Evolutionary conservation across 2,797 vertebrate genomes (phyloP), one percentile per base, ranked within the genome.

Genomic region (Eulemur coronatus): DNA sequence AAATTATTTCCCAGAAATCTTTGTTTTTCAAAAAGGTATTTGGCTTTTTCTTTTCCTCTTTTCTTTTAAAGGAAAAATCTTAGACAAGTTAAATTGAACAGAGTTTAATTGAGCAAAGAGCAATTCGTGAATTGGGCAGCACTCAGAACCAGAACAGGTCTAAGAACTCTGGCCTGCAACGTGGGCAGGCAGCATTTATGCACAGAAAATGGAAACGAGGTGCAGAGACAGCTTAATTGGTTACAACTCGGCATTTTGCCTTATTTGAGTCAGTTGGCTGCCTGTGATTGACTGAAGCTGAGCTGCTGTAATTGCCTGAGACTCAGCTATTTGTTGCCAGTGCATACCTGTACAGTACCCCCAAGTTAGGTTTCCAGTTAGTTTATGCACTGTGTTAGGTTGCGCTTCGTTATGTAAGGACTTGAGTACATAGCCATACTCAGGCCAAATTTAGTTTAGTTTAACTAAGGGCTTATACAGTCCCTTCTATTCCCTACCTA

Each of bases 1-100:
- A 96, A 84, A 43, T 11, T 4, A 67, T 87, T 95, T 97, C 30
- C 14, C 41, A 90, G 52, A 84, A 55, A 72, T 81, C n/a, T 92
- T 85, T 88, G 43, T 78, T 89, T 93, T 57, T 46, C 7, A 20
- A 41, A 72, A 89, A 84, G 7, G 15, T 88, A 73, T 86, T 94
- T 88, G 76, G 28, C 72, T 75, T 75, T 48, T 33, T 48, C 69
- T 41, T 70, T 35, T 67, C 57, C 24, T 59, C 24, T 59, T 59
- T 35, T n/a, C 38, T 75, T 75, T 75, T 48, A 75, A 75, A 48
- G 43, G 43, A 48, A 75, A 75, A 48, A 48, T 17, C 30, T 33
- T 48, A 48, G 30, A 43, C 72, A 75, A 33, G 30, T 75, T 75
- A 48, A 75, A 48, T 75, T 75, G 48, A 75, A 75, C 26, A 18